These are phyloP conservation scores for Elephantulus edwardii DNA, from an alignment of 2,113 vertebrate genomes.

Conservation along the genomic window DNA sequence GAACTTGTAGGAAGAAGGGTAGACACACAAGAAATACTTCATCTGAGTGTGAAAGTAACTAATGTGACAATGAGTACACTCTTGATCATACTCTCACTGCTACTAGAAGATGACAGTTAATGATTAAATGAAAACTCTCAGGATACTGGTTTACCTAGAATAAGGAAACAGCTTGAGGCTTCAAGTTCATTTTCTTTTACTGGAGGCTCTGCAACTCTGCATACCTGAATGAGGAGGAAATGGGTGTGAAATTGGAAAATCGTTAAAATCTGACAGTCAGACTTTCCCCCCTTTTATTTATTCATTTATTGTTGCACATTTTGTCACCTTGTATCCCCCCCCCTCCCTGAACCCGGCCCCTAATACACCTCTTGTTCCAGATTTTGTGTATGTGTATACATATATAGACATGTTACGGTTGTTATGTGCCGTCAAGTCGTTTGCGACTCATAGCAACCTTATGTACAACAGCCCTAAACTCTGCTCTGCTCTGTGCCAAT, in stretches of 20 bases:
- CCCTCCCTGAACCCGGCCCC: too few species aligned
- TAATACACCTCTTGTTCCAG: too few species aligned
- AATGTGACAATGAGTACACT: not conserved
- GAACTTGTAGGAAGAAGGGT: not conserved
- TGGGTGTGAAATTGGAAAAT: not conserved
- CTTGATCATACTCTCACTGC: not conserved
- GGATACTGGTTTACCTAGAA: conserved; percentile 65
- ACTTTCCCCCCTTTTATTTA: too few species aligned
- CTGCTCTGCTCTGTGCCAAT: too few species aligned
- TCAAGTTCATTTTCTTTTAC: conserved; percentile 68
- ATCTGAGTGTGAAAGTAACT: not conserved
- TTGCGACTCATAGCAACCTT: too few species aligned
- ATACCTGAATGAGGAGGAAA: conserved; percentile 51
- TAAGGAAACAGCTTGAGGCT: conserved; percentile 74
- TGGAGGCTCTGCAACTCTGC: conserved; percentile 33
- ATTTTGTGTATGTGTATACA: too few species aligned
- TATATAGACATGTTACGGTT: too few species aligned
- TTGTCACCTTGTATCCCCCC: too few species aligned
- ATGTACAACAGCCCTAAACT: too few species aligned
- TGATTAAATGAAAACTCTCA: not conserved
- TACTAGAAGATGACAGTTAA: not conserved
- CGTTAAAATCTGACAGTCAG: not conserved
- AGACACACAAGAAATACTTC: not conserved
- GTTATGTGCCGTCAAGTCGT: too few species aligned
- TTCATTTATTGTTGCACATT: too few species aligned